Evolutionary conservation across 2,888 invertebrate genomes (phyloP), one percentile per base, ranked within the genome.

Genomic region (Litoditis marina): DNA sequence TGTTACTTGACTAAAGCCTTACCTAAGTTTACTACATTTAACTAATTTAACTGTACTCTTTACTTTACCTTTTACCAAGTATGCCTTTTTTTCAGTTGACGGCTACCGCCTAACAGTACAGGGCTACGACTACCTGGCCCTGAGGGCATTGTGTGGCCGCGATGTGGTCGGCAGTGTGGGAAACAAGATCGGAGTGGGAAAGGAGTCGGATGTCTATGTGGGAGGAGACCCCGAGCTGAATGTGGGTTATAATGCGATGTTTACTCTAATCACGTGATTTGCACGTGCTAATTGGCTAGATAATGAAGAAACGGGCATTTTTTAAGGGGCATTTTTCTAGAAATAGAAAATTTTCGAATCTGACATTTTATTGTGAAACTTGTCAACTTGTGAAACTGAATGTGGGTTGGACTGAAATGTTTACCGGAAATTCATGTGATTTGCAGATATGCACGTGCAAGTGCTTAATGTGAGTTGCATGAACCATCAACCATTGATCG

Each of bases 101-200:
- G 98, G 98, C 0, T 98, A 92, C 84, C 88, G 96, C 36, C 86
- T 99, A 51, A 96, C 96, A 2, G 94, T 94, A 83, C 86, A 89
- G 52, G 98, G 98, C 0, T 99, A 98, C 83, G 98, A 98, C 85
- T 98, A 92, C 84, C 87, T 98, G 68, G 94, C 96, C 0, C 86
- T 99, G 13, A 93, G 94, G 84, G 0, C 86, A 95, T 13, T 76
- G 0, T 74, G 73, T 52, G 65, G 69, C 81, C 34, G 85, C 88
- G 42, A 68, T 49, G 72, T 76, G 13, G 76, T 76, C n/a, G 74
- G 74, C 47, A 91, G 91, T 1, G 92, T 98, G 83, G 98, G 98
- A 16, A 95, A 93, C 84, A 95, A 98, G 86, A 96, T 99, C 78
- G 98, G 98, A 39, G 92, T 95, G 36, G 98, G 98, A 47, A 98